These are phyloP conservation scores for Acrocera orbiculus DNA, from an alignment of 2,888 invertebrate genomes.

Conservation along the genomic window DNA sequence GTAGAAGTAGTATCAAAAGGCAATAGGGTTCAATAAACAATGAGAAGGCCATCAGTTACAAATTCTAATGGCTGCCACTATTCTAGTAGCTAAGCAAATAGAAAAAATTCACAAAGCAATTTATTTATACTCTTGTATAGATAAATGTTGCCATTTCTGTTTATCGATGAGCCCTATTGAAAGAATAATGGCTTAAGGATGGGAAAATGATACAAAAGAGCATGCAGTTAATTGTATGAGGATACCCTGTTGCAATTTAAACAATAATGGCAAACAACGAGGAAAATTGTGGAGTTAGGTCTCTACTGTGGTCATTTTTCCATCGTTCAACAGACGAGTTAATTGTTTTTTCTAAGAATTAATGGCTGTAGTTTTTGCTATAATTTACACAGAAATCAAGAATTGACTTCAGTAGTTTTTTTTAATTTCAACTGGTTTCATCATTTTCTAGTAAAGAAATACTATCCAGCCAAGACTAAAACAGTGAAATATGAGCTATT, in stretches of 20 bases:
- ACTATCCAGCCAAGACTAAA: too few species aligned
- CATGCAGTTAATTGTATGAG: neutral
- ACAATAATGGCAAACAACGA: neutral
- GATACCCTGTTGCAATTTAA: neutral
- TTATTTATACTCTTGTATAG: neutral
- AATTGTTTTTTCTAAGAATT: slow-evolving; percentile 6
- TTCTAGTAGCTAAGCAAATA: neutral
- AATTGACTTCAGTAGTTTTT: too few species aligned
- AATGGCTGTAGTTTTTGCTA: slow-evolving; percentile 1
- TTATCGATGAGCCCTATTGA: neutral
- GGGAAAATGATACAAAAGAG: too few species aligned
- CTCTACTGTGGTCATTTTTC: neutral
- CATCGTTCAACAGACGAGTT: slow-evolving; percentile 1
- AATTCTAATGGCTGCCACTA: neutral
- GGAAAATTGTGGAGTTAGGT: neutral
- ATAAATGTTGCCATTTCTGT: neutral
- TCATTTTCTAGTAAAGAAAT: too few species aligned
- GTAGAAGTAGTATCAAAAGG: neutral
- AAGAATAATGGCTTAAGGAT: slow-evolving; percentile 1
- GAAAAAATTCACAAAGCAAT: neutral
- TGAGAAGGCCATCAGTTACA: slow-evolving; percentile 9
- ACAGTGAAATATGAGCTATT: too few species aligned
- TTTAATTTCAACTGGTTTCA: too few species aligned
- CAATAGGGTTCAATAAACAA: slow-evolving; percentile 9
- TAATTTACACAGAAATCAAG: too few species aligned